Conservation (phyloP, 2,113 vertebrate species). For the Sialia sialis region DNA sequence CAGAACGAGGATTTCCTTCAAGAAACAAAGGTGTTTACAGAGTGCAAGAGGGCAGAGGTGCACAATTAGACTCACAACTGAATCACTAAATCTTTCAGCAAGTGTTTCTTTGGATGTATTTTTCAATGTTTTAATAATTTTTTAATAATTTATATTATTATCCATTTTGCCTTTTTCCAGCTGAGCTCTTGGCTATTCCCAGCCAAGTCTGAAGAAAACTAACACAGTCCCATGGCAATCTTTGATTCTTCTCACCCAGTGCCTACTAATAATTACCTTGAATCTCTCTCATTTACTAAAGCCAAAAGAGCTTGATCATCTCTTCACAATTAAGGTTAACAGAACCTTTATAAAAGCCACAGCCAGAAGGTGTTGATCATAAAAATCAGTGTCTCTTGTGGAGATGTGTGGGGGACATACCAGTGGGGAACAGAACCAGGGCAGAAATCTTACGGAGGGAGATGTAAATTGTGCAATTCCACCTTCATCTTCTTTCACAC, state of each 20-base stretch:
- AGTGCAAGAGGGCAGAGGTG: neutral
- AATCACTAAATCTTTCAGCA: neutral
- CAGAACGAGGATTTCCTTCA: neutral
- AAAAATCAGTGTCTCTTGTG: neutral
- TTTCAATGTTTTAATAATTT: neutral
- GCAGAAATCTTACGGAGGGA: neutral
- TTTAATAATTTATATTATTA: neutral
- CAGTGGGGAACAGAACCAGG: neutral
- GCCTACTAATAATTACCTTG: neutral
- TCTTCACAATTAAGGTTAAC: neutral
- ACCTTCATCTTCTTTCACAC: neutral
- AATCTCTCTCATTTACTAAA: neutral
- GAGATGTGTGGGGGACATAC: neutral
- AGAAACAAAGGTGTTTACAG: neutral
- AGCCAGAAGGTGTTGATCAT: neutral
- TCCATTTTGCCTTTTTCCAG: neutral
- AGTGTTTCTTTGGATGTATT: neutral
- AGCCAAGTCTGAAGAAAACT: neutral
- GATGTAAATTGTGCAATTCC: neutral
- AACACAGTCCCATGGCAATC: neutral
- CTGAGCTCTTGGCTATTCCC: neutral
- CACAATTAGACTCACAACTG: neutral
- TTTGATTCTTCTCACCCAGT: neutral
- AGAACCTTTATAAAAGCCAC: neutral
- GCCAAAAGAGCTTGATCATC: neutral